Evolutionary conservation across 2,113 vertebrate genomes (phyloP).

Genomic region (Sinosuthora webbiana): DNA sequence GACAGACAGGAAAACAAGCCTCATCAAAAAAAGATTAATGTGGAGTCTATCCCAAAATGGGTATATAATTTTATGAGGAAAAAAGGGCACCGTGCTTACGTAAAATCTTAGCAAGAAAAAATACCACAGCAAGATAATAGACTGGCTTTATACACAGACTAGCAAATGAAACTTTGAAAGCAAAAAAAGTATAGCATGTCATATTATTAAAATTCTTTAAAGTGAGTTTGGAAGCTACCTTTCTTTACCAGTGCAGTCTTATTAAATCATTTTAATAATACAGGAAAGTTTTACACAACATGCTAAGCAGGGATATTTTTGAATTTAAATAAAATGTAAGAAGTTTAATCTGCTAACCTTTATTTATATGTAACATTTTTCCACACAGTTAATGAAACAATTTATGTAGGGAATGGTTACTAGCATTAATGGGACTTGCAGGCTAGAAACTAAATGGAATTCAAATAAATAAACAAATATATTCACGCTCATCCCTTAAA

Average conservation of each 20-base stretch:
- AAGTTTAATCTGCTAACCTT: conserved; percentile 4
- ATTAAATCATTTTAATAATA: conserved; percentile 11
- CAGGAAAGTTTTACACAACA: conserved; percentile 1
- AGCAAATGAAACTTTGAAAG: not conserved
- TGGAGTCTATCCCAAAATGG: not conserved
- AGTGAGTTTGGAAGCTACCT: not conserved
- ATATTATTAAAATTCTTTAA: not conserved
- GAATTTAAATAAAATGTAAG: conserved; percentile 19
- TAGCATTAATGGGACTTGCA: not conserved
- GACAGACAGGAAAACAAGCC: not conserved
- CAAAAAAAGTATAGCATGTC: not conserved
- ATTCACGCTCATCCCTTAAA: not conserved
- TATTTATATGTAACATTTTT: conserved; percentile 31
- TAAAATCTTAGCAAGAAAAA: not conserved
- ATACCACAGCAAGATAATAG: not conserved
- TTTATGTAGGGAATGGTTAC: not conserved
- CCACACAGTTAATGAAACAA: conserved; percentile 1
- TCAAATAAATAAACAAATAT: conserved; percentile 32
- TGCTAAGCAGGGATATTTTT: not conserved
- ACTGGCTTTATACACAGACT: not conserved
- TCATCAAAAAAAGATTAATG: not conserved
- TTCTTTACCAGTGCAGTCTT: not conserved
- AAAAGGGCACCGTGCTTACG: not conserved
- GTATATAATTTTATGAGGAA: not conserved
- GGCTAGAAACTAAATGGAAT: conserved; percentile 24